phyloP scores from a whole-genome alignment of 1,140 invertebrate species.

The Hycleus phaleratus region DNA sequence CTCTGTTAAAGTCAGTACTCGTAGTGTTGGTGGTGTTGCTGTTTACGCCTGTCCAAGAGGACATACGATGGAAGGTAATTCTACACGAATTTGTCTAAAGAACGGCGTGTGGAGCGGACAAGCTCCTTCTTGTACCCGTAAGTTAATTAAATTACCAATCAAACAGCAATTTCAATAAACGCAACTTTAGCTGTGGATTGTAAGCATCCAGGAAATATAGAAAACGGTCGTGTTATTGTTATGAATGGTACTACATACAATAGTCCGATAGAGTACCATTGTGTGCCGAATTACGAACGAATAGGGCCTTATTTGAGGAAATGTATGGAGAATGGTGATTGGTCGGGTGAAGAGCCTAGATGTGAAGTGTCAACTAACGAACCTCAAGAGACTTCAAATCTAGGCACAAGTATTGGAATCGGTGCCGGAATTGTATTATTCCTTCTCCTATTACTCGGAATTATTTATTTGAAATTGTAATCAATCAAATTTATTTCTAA shows the following conservation, averaged over 20 bases:
- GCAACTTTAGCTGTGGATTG: slow-evolving; percentile 68
- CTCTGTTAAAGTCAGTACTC: slow-evolving; percentile 49
- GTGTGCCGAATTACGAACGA: slow-evolving; percentile 74
- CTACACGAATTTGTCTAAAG: slow-evolving; percentile 64
- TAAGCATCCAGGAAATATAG: slow-evolving; percentile 64
- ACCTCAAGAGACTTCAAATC: slow-evolving; percentile 57
- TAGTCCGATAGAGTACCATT: slow-evolving; percentile 79
- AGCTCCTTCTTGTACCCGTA: slow-evolving; percentile 73
- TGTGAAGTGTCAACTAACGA: slow-evolving; percentile 62
- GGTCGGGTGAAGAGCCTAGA: slow-evolving; percentile 74
- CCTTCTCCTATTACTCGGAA: slow-evolving; percentile 62
- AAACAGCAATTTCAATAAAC: slow-evolving; percentile 1
- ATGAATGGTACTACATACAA: slow-evolving; percentile 79
- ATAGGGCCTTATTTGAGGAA: slow-evolving; percentile 74
- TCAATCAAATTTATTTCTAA: background rate
- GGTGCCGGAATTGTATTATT: slow-evolving; percentile 69
- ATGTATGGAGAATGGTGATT: slow-evolving; percentile 71
- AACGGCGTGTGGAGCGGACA: slow-evolving; percentile 77
- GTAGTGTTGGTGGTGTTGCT: slow-evolving; percentile 66
- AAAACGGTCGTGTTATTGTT: slow-evolving; percentile 78
- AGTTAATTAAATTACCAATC: background rate
- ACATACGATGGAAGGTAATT: slow-evolving; percentile 70
- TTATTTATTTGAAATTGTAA: slow-evolving; percentile 70
- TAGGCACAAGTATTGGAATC: slow-evolving; percentile 72
- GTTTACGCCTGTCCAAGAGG: slow-evolving; percentile 77